Base-by-base conservation (phyloP, 2,113 vertebrate species). In the Sander lucioperca region DNA sequence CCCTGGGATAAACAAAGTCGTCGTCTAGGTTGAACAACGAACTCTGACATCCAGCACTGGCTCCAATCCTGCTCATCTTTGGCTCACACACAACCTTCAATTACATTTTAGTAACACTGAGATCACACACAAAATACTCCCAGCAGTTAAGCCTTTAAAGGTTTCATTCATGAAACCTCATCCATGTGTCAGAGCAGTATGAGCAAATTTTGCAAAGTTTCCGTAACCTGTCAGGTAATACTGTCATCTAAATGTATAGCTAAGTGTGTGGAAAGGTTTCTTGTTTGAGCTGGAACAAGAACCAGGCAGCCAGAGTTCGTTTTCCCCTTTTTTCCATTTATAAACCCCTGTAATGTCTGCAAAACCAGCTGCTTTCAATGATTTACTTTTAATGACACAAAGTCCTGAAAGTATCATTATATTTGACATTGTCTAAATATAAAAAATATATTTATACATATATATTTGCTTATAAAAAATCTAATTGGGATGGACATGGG, bases 311-410 rank as follows among this genome's bases (percentile, higher is more conserved):
- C 95, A 92, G 90, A 86, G 90, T 65, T 6, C 36, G 61, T 85
- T 93, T 94, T 93, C 92, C 90, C 79, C 89, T 79, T 90, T 91
- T 91, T 74, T 87, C 83, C 83, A 88, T 91, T 94, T 65, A 86
- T 89, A 95, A 94, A 92, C 70, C 77, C 75, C 91, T 95, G 86
- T 94, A 93, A 93, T 93, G 93, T 96, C 95, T 95, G 97, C 97
- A 98, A 98, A 97, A 97, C 97, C 97, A 97, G 97, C 96, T 98
- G 97, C 97, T 97, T 96, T 85, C 69, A 83, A 86, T 56, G 43
- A 80, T 74, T 77, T 74, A 56, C 66, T 78, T 93, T 91, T 82
- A 78, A 91, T n/a, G 63, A 85, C 82, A 69, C 68, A 23, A 67
- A 45, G 80, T 83, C 80, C 36, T 93, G 90, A 93, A 95, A 90